Evolutionary conservation across 2,113 vertebrate species (phyloP), one percentile per base, ranked within the genome.

Genomic region (Aspidoscelis tigris): DNA sequence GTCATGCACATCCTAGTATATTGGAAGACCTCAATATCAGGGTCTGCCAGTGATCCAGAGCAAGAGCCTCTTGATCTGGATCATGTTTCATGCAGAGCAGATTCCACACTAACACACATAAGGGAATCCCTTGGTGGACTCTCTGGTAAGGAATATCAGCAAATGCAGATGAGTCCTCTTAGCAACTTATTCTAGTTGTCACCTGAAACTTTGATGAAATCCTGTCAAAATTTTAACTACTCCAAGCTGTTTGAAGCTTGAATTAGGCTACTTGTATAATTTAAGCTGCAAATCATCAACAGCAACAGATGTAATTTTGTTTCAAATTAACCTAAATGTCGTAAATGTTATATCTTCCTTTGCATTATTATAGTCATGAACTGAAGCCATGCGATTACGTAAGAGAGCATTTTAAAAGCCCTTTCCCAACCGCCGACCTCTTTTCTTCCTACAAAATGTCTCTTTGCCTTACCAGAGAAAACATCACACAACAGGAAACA

Each of bases 401-500:
- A 76, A 33, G 16, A 10, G 2, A 26, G 33, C 21, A 16, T 76
- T 77, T 41, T 26, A 68, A 91, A 80, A 71, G 61, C 41, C 39
- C 26, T 89, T 74, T 20, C 68, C 78, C 86, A 53, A 24, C 47
- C 47, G 5, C 47, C 47, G 79, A 82, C 39, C 39, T 21, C 26
- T 87, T 78, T 86, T 78, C 84, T 73, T 87, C 83, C 11, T 43
- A 26, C 7, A 47, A 39, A 9, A 64, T 90, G 61, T 87, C 81
- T 88, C 61, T 83, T 20, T 88, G 41, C 76, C 41, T 7, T 22
- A 64, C 83, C 70, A 79, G 80, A 44, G 47, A 76, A 90, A 85
- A 65, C 70, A 90, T 78, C 0, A 0, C 88, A 73, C 89, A 76
- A 24, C 80, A 85, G 92, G 92, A 85, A 81, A 83, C 90, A 92